Conservation (phyloP, 2,797 vertebrate genomes). For the Sebastes iracundus region DNA sequence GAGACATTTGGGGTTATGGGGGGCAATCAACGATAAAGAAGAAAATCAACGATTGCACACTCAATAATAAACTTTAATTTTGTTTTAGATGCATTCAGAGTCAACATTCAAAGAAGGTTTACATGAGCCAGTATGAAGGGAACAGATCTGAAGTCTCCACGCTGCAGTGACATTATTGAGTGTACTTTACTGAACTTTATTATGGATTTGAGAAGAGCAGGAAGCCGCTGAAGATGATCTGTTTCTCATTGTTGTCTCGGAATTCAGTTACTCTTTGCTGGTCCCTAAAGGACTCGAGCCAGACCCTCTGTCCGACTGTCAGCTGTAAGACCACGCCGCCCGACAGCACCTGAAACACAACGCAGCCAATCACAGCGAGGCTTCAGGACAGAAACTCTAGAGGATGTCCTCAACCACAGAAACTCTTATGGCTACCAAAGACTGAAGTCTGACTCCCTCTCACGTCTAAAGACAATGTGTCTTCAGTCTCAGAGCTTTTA, state of each 20-base stretch:
- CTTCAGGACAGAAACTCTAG: neutral
- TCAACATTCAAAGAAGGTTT: neutral
- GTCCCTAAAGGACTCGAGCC: slow-evolving; percentile 57
- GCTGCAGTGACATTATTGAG: neutral
- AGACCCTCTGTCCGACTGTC: slow-evolving; percentile 20
- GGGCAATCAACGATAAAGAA: neutral
- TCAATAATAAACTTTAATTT: slow-evolving; percentile 6
- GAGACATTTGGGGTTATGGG: neutral
- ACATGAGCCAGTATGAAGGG: neutral
- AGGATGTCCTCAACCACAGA: neutral
- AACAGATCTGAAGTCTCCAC: neutral
- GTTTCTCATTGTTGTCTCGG: neutral
- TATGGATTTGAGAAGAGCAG: slow-evolving; percentile 36
- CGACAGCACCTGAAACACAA: slow-evolving; percentile 61
- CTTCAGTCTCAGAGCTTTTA: too few relatives aligned
- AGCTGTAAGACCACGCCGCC: slow-evolving; percentile 66
- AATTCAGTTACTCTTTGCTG: fast-evolving
- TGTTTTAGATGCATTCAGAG: neutral
- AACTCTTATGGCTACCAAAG: neutral
- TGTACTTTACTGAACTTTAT: neutral
- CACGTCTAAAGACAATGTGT: too few relatives aligned
- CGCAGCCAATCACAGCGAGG: neutral
- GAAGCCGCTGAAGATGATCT: slow-evolving; percentile 72
- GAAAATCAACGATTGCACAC: neutral
- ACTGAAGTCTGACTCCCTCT: too few relatives aligned